Evolutionary conservation across 1,140 invertebrate species (phyloP), one percentile per base, ranked within the genome.

Genomic region (Rhagoletis pomonella): DNA sequence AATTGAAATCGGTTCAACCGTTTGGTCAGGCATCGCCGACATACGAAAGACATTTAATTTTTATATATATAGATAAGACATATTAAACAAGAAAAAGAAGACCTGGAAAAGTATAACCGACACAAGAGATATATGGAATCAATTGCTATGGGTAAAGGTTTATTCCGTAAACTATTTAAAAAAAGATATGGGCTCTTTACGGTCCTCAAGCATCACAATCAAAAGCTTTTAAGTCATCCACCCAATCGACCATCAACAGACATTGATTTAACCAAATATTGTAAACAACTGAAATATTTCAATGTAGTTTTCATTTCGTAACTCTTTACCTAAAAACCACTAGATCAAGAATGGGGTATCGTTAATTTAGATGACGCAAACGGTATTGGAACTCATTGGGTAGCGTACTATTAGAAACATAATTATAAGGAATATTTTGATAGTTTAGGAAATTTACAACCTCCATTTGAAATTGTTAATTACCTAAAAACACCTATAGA

Each of bases 321-420:
- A 87, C 65, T 44, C 4, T 67, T 64, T 87, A 87, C 73, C 14
- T 87, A 88, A 44, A 92, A 84, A 81, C 69, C 90, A 65, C 65
- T 39, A 64, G 81, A 58, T 86, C 89, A 89, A 85, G 90, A 93
- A 91, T 90, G 90, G 88, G 90, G 88, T 14, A 90, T 93, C 58
- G 39, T 92, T 50, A 93, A 92, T 89, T 89, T 91, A 87, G 91
- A 93, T 89, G 73, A 77, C 73, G 86, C 69, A 19, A 86, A 89
- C 19, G 90, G 90, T 87, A 5, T 42, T 85, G 90, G 92, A 81
- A 91, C 91, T 67, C 91, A 93, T 90, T 93, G 91, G 91, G 90
- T 92, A 89, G 90, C 90, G 58, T 92, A 91, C 88, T 90, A 88
- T 73, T 91, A 93, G 88, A 62, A 87, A 10, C 3, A 87, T 3